These are phyloP conservation scores for Sebastes diaconus DNA, from an alignment of 2,797 vertebrate genomes.

Conservation along the genomic window DNA sequence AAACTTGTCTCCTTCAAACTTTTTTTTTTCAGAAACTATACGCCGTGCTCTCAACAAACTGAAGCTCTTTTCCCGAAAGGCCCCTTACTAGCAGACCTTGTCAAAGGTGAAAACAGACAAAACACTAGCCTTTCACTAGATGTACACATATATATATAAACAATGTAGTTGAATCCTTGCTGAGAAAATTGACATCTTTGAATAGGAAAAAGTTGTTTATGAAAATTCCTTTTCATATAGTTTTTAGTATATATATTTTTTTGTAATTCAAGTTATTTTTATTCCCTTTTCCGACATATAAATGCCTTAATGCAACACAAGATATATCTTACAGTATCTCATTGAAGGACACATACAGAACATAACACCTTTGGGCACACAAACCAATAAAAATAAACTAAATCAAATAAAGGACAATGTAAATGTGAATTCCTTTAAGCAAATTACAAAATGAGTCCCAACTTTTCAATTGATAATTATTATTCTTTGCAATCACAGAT, in stretches of 20 bases:
- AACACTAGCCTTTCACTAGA: neutral
- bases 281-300: neutral
- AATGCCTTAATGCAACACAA: neutral
- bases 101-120: constrained; percentile 17
- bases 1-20: neutral
- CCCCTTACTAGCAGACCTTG: neutral
- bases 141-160: neutral
- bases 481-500: neutral
- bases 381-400: neutral
- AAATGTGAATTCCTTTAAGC: neutral
- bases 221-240: neutral
- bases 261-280: neutral
- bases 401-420: neutral
- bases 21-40: neutral
- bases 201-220: neutral
- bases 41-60: neutral
- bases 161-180: neutral
- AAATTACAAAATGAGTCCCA: neutral
- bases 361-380: neutral
- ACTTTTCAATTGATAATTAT: neutral
- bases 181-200: neutral
- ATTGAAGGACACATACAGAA: neutral
- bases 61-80: constrained; percentile 18
- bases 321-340: neutral
- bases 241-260: neutral